Conservation (phyloP, 2,797 vertebrate genomes). For the Carduelis carduelis region DNA sequence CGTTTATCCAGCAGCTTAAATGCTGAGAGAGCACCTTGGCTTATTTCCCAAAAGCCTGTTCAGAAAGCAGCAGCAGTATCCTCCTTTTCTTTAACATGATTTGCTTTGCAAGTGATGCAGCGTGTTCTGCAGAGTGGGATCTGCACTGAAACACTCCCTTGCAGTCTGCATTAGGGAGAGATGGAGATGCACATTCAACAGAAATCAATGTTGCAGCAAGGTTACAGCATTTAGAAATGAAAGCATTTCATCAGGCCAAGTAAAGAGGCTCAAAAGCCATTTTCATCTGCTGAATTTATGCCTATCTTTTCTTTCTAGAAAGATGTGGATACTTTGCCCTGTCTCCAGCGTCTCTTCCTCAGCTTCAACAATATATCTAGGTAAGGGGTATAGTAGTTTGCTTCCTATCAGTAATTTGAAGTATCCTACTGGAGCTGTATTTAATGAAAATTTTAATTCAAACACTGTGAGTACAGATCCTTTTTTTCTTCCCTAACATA, state of each 20-base stretch:
- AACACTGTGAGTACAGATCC: not conserved
- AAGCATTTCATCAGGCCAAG: conserved; percentile 24
- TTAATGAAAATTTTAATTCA: not conserved
- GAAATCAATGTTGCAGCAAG: conserved; percentile 77
- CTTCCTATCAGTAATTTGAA: conserved; percentile 31
- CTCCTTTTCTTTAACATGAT: conserved; percentile 43
- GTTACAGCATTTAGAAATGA: conserved; percentile 67
- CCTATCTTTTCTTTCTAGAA: conserved; percentile 80
- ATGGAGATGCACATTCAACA: conserved; percentile 71
- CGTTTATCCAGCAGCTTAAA: conserved; percentile 55
- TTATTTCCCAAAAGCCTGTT: conserved; percentile 63
- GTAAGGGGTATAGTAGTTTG: conserved; percentile 79
- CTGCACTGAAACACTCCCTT: conserved; percentile 75
- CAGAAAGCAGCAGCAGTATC: conserved; percentile 51
- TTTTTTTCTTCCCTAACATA: not conserved
- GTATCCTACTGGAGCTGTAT: not conserved
- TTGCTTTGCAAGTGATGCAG: conserved; percentile 72
- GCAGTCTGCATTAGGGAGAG: conserved; percentile 75
- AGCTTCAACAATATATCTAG: conserved; percentile 96
- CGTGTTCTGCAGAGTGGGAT: conserved; percentile 67
- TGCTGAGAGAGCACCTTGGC: conserved; percentile 76
- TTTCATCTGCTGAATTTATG: conserved; percentile 62
- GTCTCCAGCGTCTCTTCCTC: conserved; percentile 94
- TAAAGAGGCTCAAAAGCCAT: conserved; percentile 8
- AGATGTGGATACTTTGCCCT: conserved; percentile 92